Percentiles rank a stretch among this genome's conserved stretches.
Conservation (phyloP, 1,140 invertebrate species). For the Drosophila repletoides region DNA sequence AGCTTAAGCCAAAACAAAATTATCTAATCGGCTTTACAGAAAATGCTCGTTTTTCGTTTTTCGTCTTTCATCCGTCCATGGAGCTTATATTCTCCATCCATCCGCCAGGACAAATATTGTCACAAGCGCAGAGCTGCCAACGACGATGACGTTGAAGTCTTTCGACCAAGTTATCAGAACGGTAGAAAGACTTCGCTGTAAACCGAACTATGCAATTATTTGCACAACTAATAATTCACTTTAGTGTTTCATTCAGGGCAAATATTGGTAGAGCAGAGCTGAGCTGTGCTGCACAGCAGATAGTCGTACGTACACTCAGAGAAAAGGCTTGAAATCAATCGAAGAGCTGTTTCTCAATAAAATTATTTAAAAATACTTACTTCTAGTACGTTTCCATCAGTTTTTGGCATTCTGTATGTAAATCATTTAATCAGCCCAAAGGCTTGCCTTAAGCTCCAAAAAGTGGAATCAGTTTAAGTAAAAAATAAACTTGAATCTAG, state of each 20-base stretch:
- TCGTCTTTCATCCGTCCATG: neutral
- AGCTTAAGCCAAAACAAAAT: constrained; percentile 9
- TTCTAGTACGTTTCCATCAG: too few relatives aligned
- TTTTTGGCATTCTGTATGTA: too few relatives aligned
- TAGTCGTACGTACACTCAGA: too few relatives aligned
- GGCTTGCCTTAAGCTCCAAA: too few relatives aligned
- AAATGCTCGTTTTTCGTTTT: neutral
- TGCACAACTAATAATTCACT: constrained; percentile 79
- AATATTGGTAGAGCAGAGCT: constrained; percentile 52
- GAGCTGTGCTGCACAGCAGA: too few relatives aligned
- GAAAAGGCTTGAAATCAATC: too few relatives aligned
- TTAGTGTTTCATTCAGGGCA: constrained; percentile 67
- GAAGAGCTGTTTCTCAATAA: too few relatives aligned
- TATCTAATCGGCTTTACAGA: constrained; percentile 31
- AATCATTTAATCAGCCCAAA: too few relatives aligned
- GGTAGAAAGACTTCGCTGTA: constrained; percentile 34
- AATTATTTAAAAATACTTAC: too few relatives aligned
- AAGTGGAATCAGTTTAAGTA: too few relatives aligned
- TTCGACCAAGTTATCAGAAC: constrained; percentile 28
- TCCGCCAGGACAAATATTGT: constrained; percentile 59
- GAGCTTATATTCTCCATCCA: neutral
- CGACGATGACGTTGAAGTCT: constrained; percentile 12
- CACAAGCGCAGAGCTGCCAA: constrained; percentile 54
- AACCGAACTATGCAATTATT: constrained; percentile 73
- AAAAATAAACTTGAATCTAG: too few relatives aligned